Evolutionary conservation across 2,888 invertebrate genomes (phyloP).

Genomic region (Altica lythri): DNA sequence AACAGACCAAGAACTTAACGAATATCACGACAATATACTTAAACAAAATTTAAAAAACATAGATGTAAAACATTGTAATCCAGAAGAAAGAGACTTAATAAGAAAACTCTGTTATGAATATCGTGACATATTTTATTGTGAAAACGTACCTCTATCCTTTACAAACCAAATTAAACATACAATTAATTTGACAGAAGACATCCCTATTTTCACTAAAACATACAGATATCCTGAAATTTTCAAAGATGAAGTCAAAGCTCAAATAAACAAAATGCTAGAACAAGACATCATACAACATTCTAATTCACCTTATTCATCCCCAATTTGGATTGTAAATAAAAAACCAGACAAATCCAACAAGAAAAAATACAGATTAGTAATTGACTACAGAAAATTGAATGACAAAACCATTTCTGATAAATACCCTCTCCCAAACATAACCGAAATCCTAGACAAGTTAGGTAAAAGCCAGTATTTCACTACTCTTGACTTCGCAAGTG

Average conservation of each 20-base stretch:
- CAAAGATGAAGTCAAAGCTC: constrained; percentile 37
- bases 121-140: constrained; percentile 30
- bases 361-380: constrained; percentile 34
- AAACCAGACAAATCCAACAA: constrained; percentile 28
- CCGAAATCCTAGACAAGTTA: constrained; percentile 46
- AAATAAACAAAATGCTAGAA: constrained; percentile 32
- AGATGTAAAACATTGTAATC: no score
- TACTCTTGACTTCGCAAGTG: constrained; percentile 39
- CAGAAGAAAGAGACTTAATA: no score
- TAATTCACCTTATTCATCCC: constrained; percentile 28
- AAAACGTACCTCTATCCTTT: constrained; percentile 25
- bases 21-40: background rate
- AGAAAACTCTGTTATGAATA: no score
- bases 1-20: background rate
- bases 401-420: constrained; percentile 38
- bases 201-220: constrained; percentile 35
- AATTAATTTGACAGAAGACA: constrained; percentile 27
- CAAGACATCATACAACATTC: constrained; percentile 31
- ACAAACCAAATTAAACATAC: constrained; percentile 39
- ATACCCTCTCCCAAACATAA: constrained; percentile 46
- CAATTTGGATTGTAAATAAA: constrained; percentile 38
- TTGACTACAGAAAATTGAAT: constrained; percentile 32
- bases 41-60: no score
- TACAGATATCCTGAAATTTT: constrained; percentile 41
- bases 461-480: constrained; percentile 43